Evolutionary conservation across 2,888 invertebrate species (phyloP), one percentile per base, ranked within the genome.

Genomic region (Deroplatys truncata): DNA sequence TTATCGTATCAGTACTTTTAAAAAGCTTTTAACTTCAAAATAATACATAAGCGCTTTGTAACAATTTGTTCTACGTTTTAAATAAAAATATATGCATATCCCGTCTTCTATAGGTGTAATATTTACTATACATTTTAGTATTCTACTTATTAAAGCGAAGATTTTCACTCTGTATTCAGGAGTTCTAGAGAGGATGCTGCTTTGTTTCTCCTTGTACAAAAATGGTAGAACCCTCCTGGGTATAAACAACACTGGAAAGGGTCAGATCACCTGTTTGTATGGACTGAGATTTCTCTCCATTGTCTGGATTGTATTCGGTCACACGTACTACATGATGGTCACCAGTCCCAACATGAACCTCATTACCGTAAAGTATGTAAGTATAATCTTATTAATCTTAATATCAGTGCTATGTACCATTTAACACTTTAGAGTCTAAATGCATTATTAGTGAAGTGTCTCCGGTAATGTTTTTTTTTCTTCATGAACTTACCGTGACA

Each of bases 271-370:
- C 3, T 94, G 93, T 90, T 91, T 94, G 13, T 93, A 94, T 90
- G 94, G 94, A 3, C 91, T 94, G 16, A 92, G 94, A 20, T 94
- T 92, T 90, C 90, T 93, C 28, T 93, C 93, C 72, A 93, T 93
- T 16, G 93, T 92, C 84, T 93, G 93, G 93, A 93, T 93, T 28
- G 92, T 93, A 82, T 92, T 92, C 86, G 93, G 92, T 10, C 93
- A 93, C 89, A 93, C 92, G 2, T 91, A 92, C 91, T 93, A 93
- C 90, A 90, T 90, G 88, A 88, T 72, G 35, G 85, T 43, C 56
- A 83, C 86, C 16, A 84, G 86, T 25, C 90, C 91, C 20, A 87
- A 84, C 29, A 89, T 90, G n/a, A 91, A 91, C 88, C 83, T 72
- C 13, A 85, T 88, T 13, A 89, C 85, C 82, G 89, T 90, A 28